These are phyloP conservation scores for Spodoptera exigua DNA, from an alignment of 2,888 invertebrate species.

Conservation along the genomic window DNA sequence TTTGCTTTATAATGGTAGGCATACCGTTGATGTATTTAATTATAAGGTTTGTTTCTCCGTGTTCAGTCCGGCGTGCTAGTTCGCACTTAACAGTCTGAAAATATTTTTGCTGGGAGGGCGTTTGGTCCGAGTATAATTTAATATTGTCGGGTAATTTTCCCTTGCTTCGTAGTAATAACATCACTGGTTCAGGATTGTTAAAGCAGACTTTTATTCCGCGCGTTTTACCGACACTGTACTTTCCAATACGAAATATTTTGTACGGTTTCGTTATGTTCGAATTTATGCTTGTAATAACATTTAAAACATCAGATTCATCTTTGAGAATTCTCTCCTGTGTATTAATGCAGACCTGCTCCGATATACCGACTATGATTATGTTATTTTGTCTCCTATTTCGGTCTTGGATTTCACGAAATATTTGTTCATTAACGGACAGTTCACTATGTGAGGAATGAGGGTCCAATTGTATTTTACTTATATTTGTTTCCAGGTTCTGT, in stretches of 20 bases:
- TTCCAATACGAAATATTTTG: constrained; percentile 17
- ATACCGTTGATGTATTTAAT: constrained; percentile 17
- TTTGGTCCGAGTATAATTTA: constrained; percentile 11
- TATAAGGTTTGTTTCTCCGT: constrained; percentile 11
- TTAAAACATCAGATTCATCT: constrained; percentile 9
- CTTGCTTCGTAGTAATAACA: constrained; percentile 9
- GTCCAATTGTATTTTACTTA: too few species aligned
- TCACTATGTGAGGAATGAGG: background rate
- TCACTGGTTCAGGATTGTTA: background rate
- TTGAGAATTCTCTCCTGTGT: background rate
- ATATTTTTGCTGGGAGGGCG: too few species aligned
- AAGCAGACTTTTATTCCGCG: constrained; percentile 18
- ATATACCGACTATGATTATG: constrained; percentile 3
- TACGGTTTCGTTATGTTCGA: constrained; percentile 4
- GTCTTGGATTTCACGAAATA: constrained; percentile 3
- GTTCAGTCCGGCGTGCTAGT: constrained; percentile 6
- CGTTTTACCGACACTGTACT: constrained; percentile 16
- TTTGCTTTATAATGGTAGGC: constrained; percentile 10
- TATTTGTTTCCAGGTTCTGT: too few species aligned
- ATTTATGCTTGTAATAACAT: constrained; percentile 5
- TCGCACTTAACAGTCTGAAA: constrained; percentile 15
- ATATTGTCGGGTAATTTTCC: constrained; percentile 13
- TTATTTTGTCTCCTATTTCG: constrained; percentile 2
- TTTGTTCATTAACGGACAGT: background rate
- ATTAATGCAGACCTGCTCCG: background rate